A percentile compares a stretch with the other conserved stretches of the same genome.
Conservation (phyloP, 2,888 invertebrate genomes). For the Melangyna quadrimaculata region DNA sequence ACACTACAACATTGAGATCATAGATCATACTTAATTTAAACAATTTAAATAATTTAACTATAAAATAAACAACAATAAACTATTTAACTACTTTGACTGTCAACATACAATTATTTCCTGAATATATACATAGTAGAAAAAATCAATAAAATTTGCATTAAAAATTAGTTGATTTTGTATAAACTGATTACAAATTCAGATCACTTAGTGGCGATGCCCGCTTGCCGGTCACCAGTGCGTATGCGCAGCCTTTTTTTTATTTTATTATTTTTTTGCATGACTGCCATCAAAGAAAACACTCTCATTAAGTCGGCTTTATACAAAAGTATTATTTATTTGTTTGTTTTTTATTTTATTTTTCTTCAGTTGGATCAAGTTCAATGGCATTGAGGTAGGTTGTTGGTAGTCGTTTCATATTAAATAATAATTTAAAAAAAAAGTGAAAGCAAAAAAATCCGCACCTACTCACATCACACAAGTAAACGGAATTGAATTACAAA, state of each 20-base stretch:
- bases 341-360: neutral
- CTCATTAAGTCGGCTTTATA: neutral
- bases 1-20: neutral
- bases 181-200: neutral
- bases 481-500: constrained; percentile 35
- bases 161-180: neutral
- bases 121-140: neutral
- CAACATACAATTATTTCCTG: neutral
- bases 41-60: neutral
- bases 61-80: neutral
- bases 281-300: neutral
- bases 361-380: constrained; percentile 46
- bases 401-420: neutral
- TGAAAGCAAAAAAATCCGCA: constrained; percentile 25
- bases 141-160: neutral
- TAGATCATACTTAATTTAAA: neutral
- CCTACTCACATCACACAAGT: neutral
- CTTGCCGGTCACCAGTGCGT: neutral
- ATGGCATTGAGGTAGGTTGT: constrained; percentile 31
- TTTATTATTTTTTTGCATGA: neutral
- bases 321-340: neutral
- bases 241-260: constrained; percentile 35
- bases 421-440: constrained; percentile 39
- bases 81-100: neutral
- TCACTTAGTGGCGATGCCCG: neutral